Evolutionary conservation across 2,888 invertebrate genomes (phyloP).

Genomic region (Torymus texanus): DNA sequence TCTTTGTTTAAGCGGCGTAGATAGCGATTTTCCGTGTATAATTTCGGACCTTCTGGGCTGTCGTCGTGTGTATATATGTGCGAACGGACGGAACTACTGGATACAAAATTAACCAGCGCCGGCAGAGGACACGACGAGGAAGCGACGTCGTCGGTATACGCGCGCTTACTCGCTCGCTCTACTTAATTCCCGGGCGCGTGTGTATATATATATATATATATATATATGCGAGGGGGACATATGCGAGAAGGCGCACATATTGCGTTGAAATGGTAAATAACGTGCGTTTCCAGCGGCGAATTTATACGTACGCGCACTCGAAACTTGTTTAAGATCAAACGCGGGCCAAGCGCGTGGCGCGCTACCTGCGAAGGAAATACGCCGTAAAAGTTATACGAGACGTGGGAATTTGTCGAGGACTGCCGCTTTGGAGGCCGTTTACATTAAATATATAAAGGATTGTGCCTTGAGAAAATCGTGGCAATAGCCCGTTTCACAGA

Average conservation of each 20-base stretch:
- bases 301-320: conserved; percentile 23
- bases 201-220: no score
- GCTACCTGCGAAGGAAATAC: conserved; percentile 16
- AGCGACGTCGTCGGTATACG: not conserved
- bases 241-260: not conserved
- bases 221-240: no score
- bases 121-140: conserved; percentile 1
- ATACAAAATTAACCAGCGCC: conserved; percentile 43
- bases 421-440: not conserved
- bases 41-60: no score
- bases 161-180: conserved; percentile 9
- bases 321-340: conserved; percentile 50
- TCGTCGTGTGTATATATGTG: no score
- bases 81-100: not conserved
- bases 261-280: conserved; percentile 45
- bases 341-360: not conserved
- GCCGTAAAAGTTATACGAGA: conserved; percentile 19
- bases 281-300: conserved; percentile 9
- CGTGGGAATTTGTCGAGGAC: conserved; percentile 11
- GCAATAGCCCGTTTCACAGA: no score
- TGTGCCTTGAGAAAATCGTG: no score
- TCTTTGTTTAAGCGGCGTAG: no score
- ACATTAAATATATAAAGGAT: not conserved
- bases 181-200: conserved; percentile 43
- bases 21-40: no score